These are phyloP conservation scores for Apaloderma vittatum DNA, from an alignment of 2,113 vertebrate species.

Conservation along the genomic window DNA sequence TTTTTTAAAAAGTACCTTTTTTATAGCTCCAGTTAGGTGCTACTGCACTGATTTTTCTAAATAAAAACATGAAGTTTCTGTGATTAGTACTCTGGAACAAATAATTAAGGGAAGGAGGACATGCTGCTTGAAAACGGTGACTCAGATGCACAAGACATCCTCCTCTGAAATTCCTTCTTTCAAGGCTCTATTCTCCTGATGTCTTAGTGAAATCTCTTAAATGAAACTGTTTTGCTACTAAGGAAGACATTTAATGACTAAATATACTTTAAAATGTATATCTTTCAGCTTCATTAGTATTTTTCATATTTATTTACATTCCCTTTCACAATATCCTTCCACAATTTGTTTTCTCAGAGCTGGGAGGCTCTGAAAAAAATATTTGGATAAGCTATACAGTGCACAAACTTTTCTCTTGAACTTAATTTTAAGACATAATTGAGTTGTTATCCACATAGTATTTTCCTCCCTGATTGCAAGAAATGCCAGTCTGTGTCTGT, in stretches of 20 bases:
- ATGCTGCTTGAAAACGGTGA: background rate
- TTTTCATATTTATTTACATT: background rate
- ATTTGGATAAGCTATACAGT: background rate
- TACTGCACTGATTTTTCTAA: background rate
- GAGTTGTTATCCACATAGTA: conserved; percentile 34
- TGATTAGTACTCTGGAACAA: background rate
- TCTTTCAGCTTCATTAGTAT: background rate
- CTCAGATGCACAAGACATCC: background rate
- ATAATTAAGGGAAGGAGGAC: background rate
- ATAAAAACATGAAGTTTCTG: background rate
- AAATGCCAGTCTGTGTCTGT: conserved; percentile 33
- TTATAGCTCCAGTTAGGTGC: background rate
- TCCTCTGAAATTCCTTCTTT: background rate
- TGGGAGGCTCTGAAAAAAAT: background rate
- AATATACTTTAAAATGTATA: background rate
- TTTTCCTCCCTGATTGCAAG: background rate
- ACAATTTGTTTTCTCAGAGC: background rate
- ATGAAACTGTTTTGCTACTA: background rate
- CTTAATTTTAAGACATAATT: conserved; percentile 35
- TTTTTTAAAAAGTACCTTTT: background rate
- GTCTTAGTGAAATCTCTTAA: background rate
- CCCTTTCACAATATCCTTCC: background rate
- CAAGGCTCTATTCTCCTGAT: background rate
- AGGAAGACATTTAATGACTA: background rate
- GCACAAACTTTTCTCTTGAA: background rate